Evolutionary conservation across 2,113 vertebrate species (phyloP).

Genomic region (Monopterus albus): DNA sequence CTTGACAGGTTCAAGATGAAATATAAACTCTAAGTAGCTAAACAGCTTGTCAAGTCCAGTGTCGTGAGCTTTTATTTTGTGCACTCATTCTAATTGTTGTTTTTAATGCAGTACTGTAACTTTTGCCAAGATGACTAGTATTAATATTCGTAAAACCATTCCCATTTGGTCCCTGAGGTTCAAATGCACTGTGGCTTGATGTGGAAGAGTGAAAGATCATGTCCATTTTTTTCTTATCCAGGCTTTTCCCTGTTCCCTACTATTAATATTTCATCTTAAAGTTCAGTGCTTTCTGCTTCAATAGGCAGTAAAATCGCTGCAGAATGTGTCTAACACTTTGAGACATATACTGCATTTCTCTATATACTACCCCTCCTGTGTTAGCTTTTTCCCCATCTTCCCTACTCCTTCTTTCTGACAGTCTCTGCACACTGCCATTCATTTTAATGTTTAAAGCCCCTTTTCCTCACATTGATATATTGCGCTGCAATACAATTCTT

Average conservation of each 20-base stretch:
- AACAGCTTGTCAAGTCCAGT: conserved; percentile 29
- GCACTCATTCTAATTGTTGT: conserved; percentile 35
- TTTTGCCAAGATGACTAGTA: conserved; percentile 27
- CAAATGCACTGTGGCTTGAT: conserved; percentile 54
- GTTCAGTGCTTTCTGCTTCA: conserved; percentile 80
- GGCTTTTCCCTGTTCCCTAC: conserved; percentile 67
- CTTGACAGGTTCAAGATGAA: conserved; percentile 47
- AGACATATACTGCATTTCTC: conserved; percentile 69
- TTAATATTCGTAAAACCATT: conserved; percentile 39
- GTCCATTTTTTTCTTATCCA: conserved; percentile 66
- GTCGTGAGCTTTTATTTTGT: conserved; percentile 13
- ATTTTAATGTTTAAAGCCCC: conserved; percentile 65
- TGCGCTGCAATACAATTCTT: conserved; percentile 35
- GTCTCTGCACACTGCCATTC: conserved; percentile 47
- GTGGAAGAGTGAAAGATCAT: conserved; percentile 72
- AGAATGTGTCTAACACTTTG: conserved; percentile 68
- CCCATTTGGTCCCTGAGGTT: conserved; percentile 30
- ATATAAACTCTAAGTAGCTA: conserved; percentile 27
- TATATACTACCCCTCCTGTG: conserved; percentile 41
- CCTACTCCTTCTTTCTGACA: conserved; percentile 41
- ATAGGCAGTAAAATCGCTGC: conserved; percentile 80
- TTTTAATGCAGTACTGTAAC: conserved; percentile 26
- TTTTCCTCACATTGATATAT: conserved; percentile 49
- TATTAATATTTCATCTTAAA: conserved; percentile 83
- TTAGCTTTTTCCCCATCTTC: conserved; percentile 7